These are phyloP conservation scores for Progne subis DNA, from an alignment of 2,113 vertebrate species.

Conservation along the genomic window DNA sequence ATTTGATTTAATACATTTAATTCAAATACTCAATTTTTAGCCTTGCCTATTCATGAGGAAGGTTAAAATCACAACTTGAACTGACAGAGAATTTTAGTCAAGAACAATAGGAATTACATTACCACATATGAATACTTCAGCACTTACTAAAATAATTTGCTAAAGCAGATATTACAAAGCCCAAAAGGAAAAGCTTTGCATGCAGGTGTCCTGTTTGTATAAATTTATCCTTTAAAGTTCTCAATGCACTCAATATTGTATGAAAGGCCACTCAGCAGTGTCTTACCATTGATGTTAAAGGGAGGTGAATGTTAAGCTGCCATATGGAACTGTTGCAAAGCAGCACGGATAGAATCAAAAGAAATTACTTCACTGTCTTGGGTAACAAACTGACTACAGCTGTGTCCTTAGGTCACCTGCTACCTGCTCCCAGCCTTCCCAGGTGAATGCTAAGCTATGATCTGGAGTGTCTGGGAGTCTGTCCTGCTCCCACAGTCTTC, in stretches of 20 bases:
- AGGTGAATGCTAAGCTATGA: neutral
- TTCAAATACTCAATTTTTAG: neutral
- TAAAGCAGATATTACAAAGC: neutral
- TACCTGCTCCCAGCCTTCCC: neutral
- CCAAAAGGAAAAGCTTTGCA: neutral
- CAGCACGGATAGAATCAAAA: neutral
- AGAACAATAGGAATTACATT: neutral
- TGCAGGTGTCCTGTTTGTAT: neutral
- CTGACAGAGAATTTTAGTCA: neutral
- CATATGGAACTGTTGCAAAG: neutral
- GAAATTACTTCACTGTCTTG: neutral
- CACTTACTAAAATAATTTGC: neutral
- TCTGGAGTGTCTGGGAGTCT: neutral
- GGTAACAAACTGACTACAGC: neutral
- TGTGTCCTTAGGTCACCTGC: neutral
- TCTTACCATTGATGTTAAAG: neutral
- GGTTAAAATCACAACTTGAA: neutral
- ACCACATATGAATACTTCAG: neutral
- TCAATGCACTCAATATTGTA: neutral
- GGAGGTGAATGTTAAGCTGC: neutral
- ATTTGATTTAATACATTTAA: neutral
- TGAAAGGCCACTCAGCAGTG: neutral
- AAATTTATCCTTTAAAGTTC: neutral
- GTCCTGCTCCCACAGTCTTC: neutral
- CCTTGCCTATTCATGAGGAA: neutral